Conservation (phyloP, 2,888 invertebrate species). For the Pammene aurita region DNA sequence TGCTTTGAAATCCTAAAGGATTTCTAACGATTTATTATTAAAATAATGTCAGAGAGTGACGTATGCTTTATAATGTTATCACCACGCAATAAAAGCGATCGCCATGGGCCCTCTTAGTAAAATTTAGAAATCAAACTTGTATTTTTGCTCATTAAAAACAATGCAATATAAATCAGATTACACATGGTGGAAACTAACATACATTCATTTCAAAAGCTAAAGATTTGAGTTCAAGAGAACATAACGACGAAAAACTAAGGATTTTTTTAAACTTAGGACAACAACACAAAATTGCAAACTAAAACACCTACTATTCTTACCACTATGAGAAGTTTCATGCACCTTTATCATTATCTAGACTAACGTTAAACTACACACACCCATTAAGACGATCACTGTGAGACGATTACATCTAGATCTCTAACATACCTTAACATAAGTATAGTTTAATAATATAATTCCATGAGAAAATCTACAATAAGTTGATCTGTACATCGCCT, state of each 20-base stretch:
- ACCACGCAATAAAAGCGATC: background rate
- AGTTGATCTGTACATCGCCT: slow-evolving; percentile 55
- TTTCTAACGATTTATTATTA: too few species aligned
- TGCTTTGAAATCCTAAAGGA: too few species aligned
- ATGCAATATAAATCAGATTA: background rate
- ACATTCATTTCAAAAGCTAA: slow-evolving; percentile 16
- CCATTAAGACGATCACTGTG: slow-evolving; percentile 39
- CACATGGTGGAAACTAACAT: slow-evolving; percentile 1
- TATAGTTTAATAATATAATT: slow-evolving; percentile 53
- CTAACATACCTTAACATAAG: slow-evolving; percentile 59
- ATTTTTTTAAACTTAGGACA: slow-evolving; percentile 25
- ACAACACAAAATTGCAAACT: slow-evolving; percentile 43
- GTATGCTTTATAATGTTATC: too few species aligned
- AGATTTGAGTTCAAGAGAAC: slow-evolving; percentile 22
- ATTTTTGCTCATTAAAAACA: too few species aligned
- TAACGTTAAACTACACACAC: slow-evolving; percentile 46
- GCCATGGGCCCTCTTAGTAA: background rate
- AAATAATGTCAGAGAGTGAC: too few species aligned
- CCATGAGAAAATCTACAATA: slow-evolving; percentile 53
- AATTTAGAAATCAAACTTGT: background rate
- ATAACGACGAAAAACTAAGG: slow-evolving; percentile 19
- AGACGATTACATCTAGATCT: slow-evolving; percentile 44
- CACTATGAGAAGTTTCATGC: slow-evolving; percentile 64
- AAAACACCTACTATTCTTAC: slow-evolving; percentile 47
- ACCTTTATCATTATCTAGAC: slow-evolving; percentile 57